Evolutionary conservation across 2,113 vertebrate species (phyloP), one percentile per base, ranked within the genome.

Genomic region (Anser cygnoides): DNA sequence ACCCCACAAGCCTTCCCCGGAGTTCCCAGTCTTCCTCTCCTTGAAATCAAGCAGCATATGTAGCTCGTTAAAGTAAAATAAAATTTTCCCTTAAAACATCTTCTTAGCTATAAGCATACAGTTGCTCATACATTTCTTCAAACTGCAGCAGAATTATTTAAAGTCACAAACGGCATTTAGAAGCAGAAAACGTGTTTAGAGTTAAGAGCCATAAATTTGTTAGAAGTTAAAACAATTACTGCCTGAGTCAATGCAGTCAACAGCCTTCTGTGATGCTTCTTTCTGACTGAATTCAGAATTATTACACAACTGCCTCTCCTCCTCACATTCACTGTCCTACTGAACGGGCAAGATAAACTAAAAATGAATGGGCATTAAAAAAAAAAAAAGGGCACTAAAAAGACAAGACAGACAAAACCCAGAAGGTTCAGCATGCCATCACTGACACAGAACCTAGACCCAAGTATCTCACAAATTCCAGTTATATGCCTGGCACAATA

Each of bases 41-140:
- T 81, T 58, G 31, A 77, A 92, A 77, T 29, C 61, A 33, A 92
- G 87, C 84, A 84, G 68, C 87, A 91, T 57, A 71, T 52, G 65
- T 21, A 66, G 68, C 92, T 83, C 82, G 54, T 87, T 91, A 83
- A 52, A 88, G 41, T 7, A 73, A 92, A 92, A 86, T 31, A 46
- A 70, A 79, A 21, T 50, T 41, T 59, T 68, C n/a, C 90, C 74
- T 73, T 52, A 2, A 11, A 87, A 57, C n/a, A 52, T 31, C 62
- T 78, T 79, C 58, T 44, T 19, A 41, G 83, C 74, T 75, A 2
- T 12, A 58, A 90, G n/a, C 6, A 23, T 61, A 37, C 55, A 74
- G 76, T 72, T 50, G n/a, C 81, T 58, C 80, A 73, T 10, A n/a
- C 31, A 4, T 58, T 82, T 49, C 68, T 44, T 52, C 66, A 11